phyloP scores from a whole-genome alignment of 2,888 invertebrate genomes.

The Dicycla oo region DNA sequence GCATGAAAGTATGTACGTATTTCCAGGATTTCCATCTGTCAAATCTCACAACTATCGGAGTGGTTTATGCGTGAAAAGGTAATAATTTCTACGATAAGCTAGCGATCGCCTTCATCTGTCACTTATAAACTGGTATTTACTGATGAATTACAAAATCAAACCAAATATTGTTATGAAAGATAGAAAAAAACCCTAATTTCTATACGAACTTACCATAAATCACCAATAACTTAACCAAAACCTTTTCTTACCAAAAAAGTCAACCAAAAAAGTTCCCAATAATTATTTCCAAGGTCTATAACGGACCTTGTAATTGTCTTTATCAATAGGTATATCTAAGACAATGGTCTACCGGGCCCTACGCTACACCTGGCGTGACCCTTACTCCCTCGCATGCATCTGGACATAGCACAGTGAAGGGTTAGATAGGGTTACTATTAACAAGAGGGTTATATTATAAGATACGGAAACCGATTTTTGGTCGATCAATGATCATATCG shows the following conservation, averaged over 20 bases:
- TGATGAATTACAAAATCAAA: neutral
- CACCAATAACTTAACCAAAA: neutral
- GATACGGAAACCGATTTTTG: neutral
- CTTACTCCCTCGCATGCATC: conserved; percentile 67
- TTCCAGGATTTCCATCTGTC: no score
- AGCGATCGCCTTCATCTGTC: no score
- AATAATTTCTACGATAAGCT: no score
- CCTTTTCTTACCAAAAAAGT: neutral
- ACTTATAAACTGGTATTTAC: neutral
- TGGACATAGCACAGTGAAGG: conserved; percentile 58
- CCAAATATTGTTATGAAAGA: neutral
- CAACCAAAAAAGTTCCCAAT: conserved; percentile 4
- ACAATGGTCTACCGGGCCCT: conserved; percentile 75
- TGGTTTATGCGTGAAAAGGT: no score
- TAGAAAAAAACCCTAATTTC: neutral
- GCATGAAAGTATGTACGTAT: no score
- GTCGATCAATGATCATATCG: neutral
- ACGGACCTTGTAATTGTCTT: conserved; percentile 75
- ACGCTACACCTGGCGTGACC: conserved; percentile 61
- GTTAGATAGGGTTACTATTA: conserved; percentile 58
- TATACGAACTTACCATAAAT: conserved; percentile 20
- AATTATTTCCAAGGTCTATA: conserved; percentile 45
- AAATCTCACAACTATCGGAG: no score
- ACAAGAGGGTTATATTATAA: neutral
- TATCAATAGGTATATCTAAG: conserved; percentile 82